Evolutionary conservation across 53 echinoderm and acorn worm species (phyloP).

Genomic region (Patiria pectinifera): DNA sequence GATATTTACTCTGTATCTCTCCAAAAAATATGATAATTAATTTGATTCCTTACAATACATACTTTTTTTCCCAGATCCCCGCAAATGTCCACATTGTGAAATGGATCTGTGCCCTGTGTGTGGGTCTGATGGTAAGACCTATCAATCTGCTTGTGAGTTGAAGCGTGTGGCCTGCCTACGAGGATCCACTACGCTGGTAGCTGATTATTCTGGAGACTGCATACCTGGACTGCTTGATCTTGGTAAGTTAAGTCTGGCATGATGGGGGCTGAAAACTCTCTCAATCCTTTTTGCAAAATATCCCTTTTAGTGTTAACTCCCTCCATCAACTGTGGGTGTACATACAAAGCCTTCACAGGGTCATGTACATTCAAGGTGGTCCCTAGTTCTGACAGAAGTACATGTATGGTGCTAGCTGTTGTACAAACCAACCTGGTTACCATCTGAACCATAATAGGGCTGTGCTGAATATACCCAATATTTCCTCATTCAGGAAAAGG

Average conservation of each 20-base stretch:
- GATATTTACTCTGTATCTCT: neutral
- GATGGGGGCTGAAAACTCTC: too few relatives aligned
- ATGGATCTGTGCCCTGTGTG: slow-evolving; percentile 75
- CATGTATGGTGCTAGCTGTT: too few relatives aligned
- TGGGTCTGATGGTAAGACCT: slow-evolving; percentile 76
- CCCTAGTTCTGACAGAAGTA: too few relatives aligned
- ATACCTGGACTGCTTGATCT: slow-evolving; percentile 37
- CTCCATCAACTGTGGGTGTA: too few relatives aligned
- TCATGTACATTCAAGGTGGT: too few relatives aligned
- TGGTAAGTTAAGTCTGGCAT: slow-evolving; percentile 2
- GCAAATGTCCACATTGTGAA: slow-evolving; percentile 55
- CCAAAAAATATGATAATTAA: neutral
- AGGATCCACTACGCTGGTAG: slow-evolving; percentile 1
- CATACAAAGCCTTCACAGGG: too few relatives aligned
- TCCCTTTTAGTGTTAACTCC: too few relatives aligned
- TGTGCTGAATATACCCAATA: too few relatives aligned
- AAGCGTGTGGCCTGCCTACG: slow-evolving; percentile 40
- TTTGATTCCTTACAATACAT: neutral
- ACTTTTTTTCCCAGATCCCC: neutral
- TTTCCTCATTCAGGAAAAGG: too few relatives aligned
- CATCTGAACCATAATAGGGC: too few relatives aligned
- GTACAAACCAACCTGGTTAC: too few relatives aligned
- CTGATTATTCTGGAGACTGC: slow-evolving; percentile 39
- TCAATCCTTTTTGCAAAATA: too few relatives aligned
- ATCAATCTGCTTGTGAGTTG: slow-evolving; percentile 55